Evolutionary conservation across 2,113 vertebrate species (phyloP), one percentile per base, ranked within the genome.

Genomic region (Paracanthobrama guichenoti): DNA sequence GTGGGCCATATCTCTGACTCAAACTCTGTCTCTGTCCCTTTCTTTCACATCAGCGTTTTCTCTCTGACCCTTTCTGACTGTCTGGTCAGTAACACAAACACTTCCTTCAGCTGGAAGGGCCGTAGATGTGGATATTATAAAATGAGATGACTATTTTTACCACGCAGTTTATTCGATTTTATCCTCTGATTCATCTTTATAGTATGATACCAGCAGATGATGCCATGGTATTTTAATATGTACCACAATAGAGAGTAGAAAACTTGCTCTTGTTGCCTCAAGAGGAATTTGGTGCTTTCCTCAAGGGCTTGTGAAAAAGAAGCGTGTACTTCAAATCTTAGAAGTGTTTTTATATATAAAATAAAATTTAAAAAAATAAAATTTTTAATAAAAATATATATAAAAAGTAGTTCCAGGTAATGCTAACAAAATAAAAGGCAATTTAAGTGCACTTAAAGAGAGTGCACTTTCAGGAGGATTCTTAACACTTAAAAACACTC

Each of bases 1-100:
- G 16, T 55, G 76, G 39, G 85, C 81, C 66, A 80, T 22, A 77
- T 46, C 13, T 85, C 24, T 60, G 39, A 62, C 55, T 76, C 31
- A 3, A 64, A 22, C 55, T 75, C 26, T 48, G 55, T 75, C 79
- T 39, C 79, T 80, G 42, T 83, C 71, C 1, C 35, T 62, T 62
- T 60, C 71, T 62, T 26, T 75, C 42, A 62, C 42, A 28, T 62
- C 72, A 59, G 26, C 18, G 12, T 8, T 16, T 69, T 62, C 13
- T 72, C 16, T 74, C 10, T 35, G 48, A 44, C 50, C 16, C 2
- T 4, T n/a, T 50, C 44, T 62, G n/a, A 64, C 48, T 6, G n/a
- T 60, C 64, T 55, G 72, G 26, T 60, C 44, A 73, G 26, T 31
- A 57, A 75, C 14, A 72, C 77, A 50, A 80, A 64, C 39, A 44